Conservation (phyloP, 2,113 vertebrate genomes). For the Rhinolophus ferrumequinum region DNA sequence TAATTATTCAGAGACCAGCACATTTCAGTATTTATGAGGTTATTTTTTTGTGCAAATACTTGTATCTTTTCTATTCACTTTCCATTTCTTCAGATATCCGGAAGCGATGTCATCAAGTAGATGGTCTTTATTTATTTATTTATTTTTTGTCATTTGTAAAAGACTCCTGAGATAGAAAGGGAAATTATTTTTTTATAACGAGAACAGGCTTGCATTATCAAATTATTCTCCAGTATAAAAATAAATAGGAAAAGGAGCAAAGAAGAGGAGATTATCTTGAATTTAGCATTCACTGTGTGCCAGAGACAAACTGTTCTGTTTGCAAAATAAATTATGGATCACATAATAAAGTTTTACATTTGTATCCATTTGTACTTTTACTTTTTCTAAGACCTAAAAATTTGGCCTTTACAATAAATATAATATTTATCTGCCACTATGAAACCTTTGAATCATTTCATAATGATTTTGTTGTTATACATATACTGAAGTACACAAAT, state of each 20-base stretch:
- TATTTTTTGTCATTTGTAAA: neutral
- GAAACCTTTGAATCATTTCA: neutral
- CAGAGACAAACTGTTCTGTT: neutral
- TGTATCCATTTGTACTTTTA: neutral
- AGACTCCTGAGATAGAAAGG: neutral
- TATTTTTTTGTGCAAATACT: neutral
- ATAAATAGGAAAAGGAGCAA: neutral
- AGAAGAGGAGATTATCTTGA: neutral
- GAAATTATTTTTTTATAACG: neutral
- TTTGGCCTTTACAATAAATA: neutral
- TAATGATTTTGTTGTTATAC: neutral
- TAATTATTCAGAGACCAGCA: neutral
- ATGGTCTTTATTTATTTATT: neutral
- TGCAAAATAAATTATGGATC: constrained; percentile 2
- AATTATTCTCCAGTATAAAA: neutral
- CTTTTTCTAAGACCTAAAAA: constrained; percentile 16
- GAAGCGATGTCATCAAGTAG: neutral
- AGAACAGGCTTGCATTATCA: neutral
- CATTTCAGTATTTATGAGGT: constrained; percentile 44
- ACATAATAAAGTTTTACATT: neutral
- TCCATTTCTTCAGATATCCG: neutral
- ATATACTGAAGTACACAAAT: neutral
- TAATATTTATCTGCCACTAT: constrained; percentile 1
- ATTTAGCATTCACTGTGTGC: neutral
- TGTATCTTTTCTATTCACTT: constrained; percentile 3